Evolutionary conservation across 2,113 vertebrate genomes (phyloP).

Genomic region (Noctilio leporinus): DNA sequence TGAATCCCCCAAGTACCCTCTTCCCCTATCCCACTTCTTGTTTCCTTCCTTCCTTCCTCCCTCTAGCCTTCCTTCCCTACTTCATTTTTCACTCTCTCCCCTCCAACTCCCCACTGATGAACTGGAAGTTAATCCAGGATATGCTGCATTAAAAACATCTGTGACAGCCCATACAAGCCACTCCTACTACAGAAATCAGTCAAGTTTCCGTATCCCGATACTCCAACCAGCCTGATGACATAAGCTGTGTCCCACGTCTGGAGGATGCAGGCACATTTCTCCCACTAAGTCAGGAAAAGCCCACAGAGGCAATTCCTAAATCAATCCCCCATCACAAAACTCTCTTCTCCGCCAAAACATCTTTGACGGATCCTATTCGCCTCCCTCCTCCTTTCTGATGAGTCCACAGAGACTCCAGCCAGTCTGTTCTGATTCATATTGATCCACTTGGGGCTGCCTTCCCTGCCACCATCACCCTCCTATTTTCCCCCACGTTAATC

Average conservation of each 20-base stretch:
- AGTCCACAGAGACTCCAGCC: slow-evolving; percentile 21
- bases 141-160: not conserved
- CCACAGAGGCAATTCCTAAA: not conserved
- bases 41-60: not conserved
- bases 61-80: no score
- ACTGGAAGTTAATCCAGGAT: not conserved
- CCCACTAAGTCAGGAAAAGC: not conserved
- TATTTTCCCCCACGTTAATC: slow-evolving; percentile 46
- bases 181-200: not conserved
- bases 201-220: not conserved
- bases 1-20: not conserved
- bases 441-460: slow-evolving; percentile 46
- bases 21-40: not conserved
- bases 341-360: not conserved
- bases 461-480: not conserved
- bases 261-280: not conserved
- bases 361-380: not conserved
- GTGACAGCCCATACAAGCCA: not conserved
- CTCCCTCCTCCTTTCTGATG: not conserved
- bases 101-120: not conserved
- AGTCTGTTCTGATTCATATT: slow-evolving; percentile 51
- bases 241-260: not conserved
- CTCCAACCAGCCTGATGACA: not conserved
- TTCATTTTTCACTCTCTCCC: not conserved
- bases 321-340: not conserved